Evolutionary conservation across 1,140 invertebrate genomes (phyloP).

Genomic region (Anoplophora glabripennis): DNA sequence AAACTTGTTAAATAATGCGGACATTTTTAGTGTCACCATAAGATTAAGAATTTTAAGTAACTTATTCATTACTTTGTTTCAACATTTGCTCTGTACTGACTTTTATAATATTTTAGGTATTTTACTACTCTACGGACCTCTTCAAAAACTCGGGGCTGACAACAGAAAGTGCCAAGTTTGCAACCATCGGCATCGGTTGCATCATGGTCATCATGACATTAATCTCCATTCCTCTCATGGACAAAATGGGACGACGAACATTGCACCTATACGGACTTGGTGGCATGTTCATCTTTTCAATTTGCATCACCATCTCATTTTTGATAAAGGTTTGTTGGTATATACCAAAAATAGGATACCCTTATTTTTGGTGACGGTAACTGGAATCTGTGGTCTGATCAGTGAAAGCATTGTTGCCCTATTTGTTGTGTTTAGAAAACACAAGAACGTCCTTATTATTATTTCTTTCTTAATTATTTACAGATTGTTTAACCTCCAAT

Average conservation of each 20-base stretch:
- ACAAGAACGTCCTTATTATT: too few relatives aligned
- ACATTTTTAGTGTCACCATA: too few relatives aligned
- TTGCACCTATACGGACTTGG: constrained; percentile 93
- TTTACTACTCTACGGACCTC: constrained; percentile 93
- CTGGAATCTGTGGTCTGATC: too few relatives aligned
- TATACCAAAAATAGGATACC: constrained; percentile 2
- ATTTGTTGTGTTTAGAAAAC: too few relatives aligned
- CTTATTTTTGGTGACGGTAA: not conserved
- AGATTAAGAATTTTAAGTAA: too few relatives aligned
- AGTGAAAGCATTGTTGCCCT: too few relatives aligned
- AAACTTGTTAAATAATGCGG: too few relatives aligned
- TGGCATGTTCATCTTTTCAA: constrained; percentile 96
- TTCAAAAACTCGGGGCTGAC: constrained; percentile 86
- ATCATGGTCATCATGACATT: constrained; percentile 97
- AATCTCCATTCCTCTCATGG: constrained; percentile 94
- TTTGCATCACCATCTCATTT: constrained; percentile 87
- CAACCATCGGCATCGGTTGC: constrained; percentile 93
- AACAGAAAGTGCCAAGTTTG: constrained; percentile 81
- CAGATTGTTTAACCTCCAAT: too few relatives aligned
- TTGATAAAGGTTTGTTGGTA: constrained; percentile 47
- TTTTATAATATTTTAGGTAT: constrained; percentile 65
- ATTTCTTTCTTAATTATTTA: too few relatives aligned
- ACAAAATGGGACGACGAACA: constrained; percentile 87
- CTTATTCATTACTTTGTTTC: too few relatives aligned
- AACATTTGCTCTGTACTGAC: too few relatives aligned